These are phyloP conservation scores for Scleropages formosus DNA, from an alignment of 2,797 vertebrate genomes.

Conservation along the genomic window DNA sequence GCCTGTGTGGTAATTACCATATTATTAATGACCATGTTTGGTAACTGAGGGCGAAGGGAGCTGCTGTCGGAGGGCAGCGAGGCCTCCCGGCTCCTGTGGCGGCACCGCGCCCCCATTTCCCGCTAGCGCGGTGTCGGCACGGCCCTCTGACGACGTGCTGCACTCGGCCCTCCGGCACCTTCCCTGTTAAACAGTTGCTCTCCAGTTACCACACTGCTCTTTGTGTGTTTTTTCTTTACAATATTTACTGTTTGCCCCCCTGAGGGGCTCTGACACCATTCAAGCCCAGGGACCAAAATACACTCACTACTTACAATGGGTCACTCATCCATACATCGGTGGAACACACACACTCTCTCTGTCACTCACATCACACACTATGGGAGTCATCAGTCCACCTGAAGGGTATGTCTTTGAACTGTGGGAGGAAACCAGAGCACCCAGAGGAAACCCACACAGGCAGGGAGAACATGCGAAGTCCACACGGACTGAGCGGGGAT, in stretches of 20 bases:
- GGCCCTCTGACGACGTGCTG: not conserved
- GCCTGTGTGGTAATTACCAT: conserved; percentile 10
- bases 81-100: not conserved
- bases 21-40: conserved; percentile 15
- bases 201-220: not conserved
- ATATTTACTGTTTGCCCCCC: not conserved
- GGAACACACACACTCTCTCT: no score
- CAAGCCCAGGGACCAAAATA: no score
- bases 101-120: not conserved
- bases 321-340: no score
- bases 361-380: no score
- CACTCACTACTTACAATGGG: no score
- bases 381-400: no score
- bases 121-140: not conserved
- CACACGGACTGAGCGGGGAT: no score
- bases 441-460: no score
- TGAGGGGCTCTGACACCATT: no score
- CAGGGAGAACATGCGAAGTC: no score
- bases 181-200: not conserved
- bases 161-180: not conserved
- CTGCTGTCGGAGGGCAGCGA: not conserved
- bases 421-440: no score
- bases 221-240: not conserved
- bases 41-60: conserved; percentile 13
- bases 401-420: no score